Base-by-base conservation (phyloP, 2,888 invertebrate species). In the Coelinius sp. region DNA sequence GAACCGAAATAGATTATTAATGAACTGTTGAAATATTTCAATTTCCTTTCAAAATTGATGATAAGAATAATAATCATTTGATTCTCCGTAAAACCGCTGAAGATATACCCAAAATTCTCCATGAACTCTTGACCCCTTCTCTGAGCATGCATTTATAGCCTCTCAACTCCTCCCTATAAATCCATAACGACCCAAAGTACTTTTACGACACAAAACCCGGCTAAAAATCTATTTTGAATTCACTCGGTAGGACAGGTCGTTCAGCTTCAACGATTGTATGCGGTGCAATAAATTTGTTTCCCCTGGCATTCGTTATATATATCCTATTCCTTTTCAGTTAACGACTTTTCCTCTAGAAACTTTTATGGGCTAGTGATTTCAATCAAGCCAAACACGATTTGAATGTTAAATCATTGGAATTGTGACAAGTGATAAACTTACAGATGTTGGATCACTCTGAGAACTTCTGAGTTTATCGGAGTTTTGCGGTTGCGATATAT, bases 121-220 rank as follows among this genome's bases (percentile, higher is more conserved):
- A 52, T 22, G 24, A 52, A 67, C 53, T 62, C 38, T 56, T 49
- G 25, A 22, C 69, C 46, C 70, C 62, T 63, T 72, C 46, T 74
- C 71, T 65, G 41, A 41, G 17, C 53, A 56, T 71, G 41, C 73
- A 74, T 77, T 75, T 76, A 75, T 63, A 71, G 49, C 53, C 70
- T 7, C 56, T 68, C 46, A 62, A 69, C 67, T 41, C 63, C 41
- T 65, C 68, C 35, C 73, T 70, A 70, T 77, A 78, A 77, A 77
- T 76, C 69, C 56, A 74, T 79, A 79, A 78, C 70, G 73, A 78
- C 53, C 49, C 41, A 24, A 12, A 70, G 67, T 71, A 68, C 49
- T 75, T 79, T 81, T 80, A 80, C 70, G 78, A 75, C 49, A 56
- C 73, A 49, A 52, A 41, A 65, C 68, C 75, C 41, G 69, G 64